Conservation (phyloP, 2,888 invertebrate genomes). For the Caenorhabditis angaria region DNA sequence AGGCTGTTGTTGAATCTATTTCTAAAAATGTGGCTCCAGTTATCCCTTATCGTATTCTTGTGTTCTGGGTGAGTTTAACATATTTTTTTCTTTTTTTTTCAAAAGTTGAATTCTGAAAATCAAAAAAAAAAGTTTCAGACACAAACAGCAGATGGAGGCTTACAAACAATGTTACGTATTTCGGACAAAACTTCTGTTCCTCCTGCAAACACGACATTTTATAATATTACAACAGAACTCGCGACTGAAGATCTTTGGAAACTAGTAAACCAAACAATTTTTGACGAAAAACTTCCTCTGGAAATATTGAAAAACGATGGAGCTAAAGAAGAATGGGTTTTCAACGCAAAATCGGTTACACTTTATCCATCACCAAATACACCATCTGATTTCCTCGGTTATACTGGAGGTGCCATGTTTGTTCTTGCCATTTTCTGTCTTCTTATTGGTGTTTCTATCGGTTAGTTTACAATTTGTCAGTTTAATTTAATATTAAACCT, state of each 20-base stretch:
- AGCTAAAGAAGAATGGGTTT: slow-evolving; percentile 35
- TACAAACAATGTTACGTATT: slow-evolving; percentile 24
- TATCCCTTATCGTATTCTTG: slow-evolving; percentile 33
- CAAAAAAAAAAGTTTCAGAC: not conserved
- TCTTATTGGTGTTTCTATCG: slow-evolving; percentile 49
- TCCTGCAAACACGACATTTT: slow-evolving; percentile 14
- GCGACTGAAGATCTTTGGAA: slow-evolving; percentile 23
- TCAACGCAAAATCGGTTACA: slow-evolving; percentile 21
- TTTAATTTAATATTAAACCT: slow-evolving; percentile 6
- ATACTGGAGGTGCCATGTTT: slow-evolving; percentile 57
- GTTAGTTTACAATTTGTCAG: slow-evolving; percentile 8
- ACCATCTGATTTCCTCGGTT: slow-evolving; percentile 41
- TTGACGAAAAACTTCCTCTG: slow-evolving; percentile 22
- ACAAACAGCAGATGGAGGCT: slow-evolving; percentile 15
- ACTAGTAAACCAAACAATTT: slow-evolving; percentile 16
- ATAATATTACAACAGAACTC: slow-evolving; percentile 28
- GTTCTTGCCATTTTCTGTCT: slow-evolving; percentile 56
- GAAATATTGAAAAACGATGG: slow-evolving; percentile 21
- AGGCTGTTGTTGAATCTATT: slow-evolving; percentile 21
- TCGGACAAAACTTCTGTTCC: slow-evolving; percentile 22
- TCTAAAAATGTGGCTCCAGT: slow-evolving; percentile 21
- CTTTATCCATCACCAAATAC: slow-evolving; percentile 20
- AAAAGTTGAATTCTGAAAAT: slow-evolving; percentile 1
- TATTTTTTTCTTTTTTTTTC: not conserved
- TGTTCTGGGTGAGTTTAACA: slow-evolving; percentile 17